Base-by-base conservation (phyloP, 1,140 invertebrate species). In the Psix sp. region DNA sequence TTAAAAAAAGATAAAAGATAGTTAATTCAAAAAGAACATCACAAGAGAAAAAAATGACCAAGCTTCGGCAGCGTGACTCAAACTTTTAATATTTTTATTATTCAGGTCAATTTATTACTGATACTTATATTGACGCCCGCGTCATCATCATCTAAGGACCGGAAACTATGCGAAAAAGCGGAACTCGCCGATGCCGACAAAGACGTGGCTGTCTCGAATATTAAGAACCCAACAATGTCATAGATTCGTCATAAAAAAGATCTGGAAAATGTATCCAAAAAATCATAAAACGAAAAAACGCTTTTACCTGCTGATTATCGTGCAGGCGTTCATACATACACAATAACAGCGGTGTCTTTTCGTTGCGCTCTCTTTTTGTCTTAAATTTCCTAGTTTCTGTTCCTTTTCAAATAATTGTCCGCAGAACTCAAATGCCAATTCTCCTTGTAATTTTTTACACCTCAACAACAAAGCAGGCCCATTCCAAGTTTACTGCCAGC, bases 401-500 rank as follows among this genome's bases (percentile, higher is more conserved):
- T 20, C 14, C 24, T 40, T 5, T 16, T 2, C 6, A 11, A 21
- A 42, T 35, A 20, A 13, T 56, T 43, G 11, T 52, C 66, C 66
- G 48, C 66, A 56, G 5, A 39, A 9, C 15, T 24, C 11, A 39
- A 43, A 63, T 40, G 5, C 13, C 38, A 68, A 68, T 75, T 81
- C 73, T 77, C 76, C 77, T 76, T 43, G 81, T 83, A 48, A 83
- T 82, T 80, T 78, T 80, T 81, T 82, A 83, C 76, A 65, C 42
- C 49, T 45, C 46, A 24, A 24, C 16, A 24, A 81, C 79, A 81
- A 80, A 79, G 74, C 76, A 14, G 5, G 7, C 62, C 77, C 46
- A 57, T 79, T 76, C 76, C 57, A 63, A 67, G 72, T 82, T 83
- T 83, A 83, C 57, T 73, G 59, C 51, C 36, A 62, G 35, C 74